Evolutionary conservation across 2,797 vertebrate genomes (phyloP).

Genomic region (Ptychobarbus kaznakovi): DNA sequence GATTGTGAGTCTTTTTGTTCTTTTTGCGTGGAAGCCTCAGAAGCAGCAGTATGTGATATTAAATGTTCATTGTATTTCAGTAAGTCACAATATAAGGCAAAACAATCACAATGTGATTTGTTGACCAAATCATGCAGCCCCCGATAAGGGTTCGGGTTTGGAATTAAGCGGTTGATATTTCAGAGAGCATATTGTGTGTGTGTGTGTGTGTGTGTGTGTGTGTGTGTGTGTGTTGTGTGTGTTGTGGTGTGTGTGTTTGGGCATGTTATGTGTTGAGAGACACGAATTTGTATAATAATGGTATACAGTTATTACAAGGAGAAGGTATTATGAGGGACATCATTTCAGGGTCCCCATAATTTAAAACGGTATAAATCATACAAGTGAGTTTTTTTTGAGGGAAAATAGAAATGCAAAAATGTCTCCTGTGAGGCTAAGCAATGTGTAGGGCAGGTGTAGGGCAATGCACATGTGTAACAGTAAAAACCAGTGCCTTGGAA

Average conservation of each 20-base stretch:
- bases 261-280: too few relatives aligned
- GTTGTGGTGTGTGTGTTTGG: background rate
- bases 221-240: background rate
- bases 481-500: too few relatives aligned
- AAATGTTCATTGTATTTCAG: background rate
- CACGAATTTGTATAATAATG: too few relatives aligned
- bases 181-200: background rate
- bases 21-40: background rate
- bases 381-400: too few relatives aligned
- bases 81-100: background rate
- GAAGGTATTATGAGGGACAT: too few relatives aligned
- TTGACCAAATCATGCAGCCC: background rate
- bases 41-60: background rate
- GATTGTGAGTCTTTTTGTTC: background rate
- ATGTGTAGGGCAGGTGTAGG: too few relatives aligned
- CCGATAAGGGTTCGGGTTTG: background rate
- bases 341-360: too few relatives aligned
- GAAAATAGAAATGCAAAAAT: too few relatives aligned
- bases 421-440: too few relatives aligned
- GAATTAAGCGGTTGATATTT: constrained; percentile 1
- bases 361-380: too few relatives aligned
- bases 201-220: background rate
- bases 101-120: background rate
- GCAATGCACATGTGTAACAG: too few relatives aligned
- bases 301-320: too few relatives aligned